Base-by-base conservation (phyloP, 2,888 invertebrate species). In the Cloeon dipterum region DNA sequence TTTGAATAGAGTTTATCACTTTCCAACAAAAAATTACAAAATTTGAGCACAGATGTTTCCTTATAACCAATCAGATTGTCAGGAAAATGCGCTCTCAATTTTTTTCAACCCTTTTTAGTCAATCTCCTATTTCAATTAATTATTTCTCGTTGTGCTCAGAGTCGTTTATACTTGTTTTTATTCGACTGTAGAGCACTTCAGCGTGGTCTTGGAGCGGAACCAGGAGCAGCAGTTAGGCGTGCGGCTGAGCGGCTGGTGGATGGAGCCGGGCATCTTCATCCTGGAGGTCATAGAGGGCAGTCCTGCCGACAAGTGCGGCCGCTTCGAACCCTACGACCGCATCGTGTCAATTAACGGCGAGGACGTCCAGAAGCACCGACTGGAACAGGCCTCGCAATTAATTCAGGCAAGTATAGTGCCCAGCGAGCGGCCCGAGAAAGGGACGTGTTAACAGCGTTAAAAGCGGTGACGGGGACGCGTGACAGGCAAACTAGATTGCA, bases 291-390 rank as follows among this genome's bases (percentile, higher is more conserved):
- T 58, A 20, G 50, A 52, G 26, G 56, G 54, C 20, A 54, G 57
- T 38, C 46, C 56, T 34, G 59, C 59, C 5, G 50, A 51, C 18
- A 44, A 50, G 37, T 59, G 60, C 46, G 56, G 55, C 2, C 47
- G 57, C 21, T 46, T 61, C 16, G 50, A 51, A 42, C 49, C 54
- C n/a, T 57, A 59, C 43, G 61, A 61, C 46, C 47, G 56, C 26
- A 54, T 61, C 26, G 47, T 61, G 32, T 56, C 58, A 46, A 58
- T 61, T 33, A 61, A 61, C 42, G 53, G 53, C 8, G 47, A 50
- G 26, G 59, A 61, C 45, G 52, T 59, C 21, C 48, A 53, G 1
- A 51, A 52, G 41, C 54, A 53, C 19, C 50, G 53, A n/a, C 55
- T 59, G 40, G 58, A 59, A 43, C 52, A 57, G 34, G 59, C 61